Evolutionary conservation across 2,113 vertebrate species (phyloP), one percentile per base, ranked within the genome.

Genomic region (Centropristis striata): DNA sequence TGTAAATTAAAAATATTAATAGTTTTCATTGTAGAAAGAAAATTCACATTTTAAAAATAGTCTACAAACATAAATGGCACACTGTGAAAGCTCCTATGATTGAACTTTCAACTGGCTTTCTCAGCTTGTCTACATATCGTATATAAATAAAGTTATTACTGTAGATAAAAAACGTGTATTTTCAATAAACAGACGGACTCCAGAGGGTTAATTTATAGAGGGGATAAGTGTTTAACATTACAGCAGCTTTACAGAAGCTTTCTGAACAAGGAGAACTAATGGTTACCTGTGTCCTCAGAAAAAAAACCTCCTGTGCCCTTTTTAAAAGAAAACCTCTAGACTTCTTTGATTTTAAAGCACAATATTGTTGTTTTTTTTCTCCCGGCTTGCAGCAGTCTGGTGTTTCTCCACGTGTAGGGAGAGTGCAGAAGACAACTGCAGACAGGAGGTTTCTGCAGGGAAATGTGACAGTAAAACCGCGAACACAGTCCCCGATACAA

Each of bases 401-500:
- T 18, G 37, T 23, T 60, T 44, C 39, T 25, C 23, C 21, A 8
- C 16, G 1, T 32, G 27, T 8, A 42, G 59, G 15, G 39, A 60
- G 25, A 61, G 59, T 61, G 21, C 8, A 61, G 27, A 54, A 7
- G 7, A 54, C 6, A 54, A 3, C 54, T 32, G 20, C 25, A 64
- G 42, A 64, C 42, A 28, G 18, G 42, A 28, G 42, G 25, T 28
- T 42, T 64, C 10, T 64, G 61, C 42, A 47, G 61, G 16, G 16
- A 64, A 46, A 64, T 47, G 57, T 77, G 69, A 39, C 65, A 67
- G 69, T 77, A 58, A 80, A 84, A 69, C 49, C 2, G 1, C 71
- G 51, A 53, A 49, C 20, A 49, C 51, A 37, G 28, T 39, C 42
- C 65, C 50, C 67, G 74, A 75, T 75, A 42, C 50, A 75, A 58